Evolutionary conservation across 2,113 vertebrate species (phyloP).

Genomic region (Ochotona curzoniae): DNA sequence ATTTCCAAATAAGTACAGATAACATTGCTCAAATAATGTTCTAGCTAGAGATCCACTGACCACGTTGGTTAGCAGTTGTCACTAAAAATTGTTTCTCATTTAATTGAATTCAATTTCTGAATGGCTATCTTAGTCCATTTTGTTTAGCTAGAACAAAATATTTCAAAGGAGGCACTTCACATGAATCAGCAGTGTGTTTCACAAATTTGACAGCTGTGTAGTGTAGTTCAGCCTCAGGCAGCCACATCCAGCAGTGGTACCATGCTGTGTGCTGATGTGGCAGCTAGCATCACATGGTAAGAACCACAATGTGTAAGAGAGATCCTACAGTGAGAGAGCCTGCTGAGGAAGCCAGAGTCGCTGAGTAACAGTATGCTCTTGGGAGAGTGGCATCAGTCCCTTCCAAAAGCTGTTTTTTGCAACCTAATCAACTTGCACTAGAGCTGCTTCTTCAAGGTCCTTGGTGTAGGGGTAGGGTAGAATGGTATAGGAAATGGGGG

Average conservation of each 20-base stretch:
- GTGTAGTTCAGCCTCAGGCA: not conserved
- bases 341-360: not conserved
- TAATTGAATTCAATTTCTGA: constrained; percentile 3
- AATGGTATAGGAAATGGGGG: too few relatives aligned
- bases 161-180: not conserved
- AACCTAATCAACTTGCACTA: not conserved
- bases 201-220: not conserved
- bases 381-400: not conserved
- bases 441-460: not conserved
- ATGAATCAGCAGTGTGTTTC: not conserved
- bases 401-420: not conserved
- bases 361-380: not conserved
- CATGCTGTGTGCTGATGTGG: not conserved
- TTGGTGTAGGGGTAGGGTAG: not conserved
- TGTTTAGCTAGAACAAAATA: not conserved
- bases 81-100: constrained; percentile 1
- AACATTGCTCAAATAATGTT: not conserved
- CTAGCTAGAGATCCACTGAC: not conserved
- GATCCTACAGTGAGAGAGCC: not conserved
- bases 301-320: not conserved
- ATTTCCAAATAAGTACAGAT: not conserved
- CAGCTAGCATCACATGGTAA: not conserved
- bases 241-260: not conserved
- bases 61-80: not conserved
- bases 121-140: not conserved